phyloP scores from a whole-genome alignment of 2,113 vertebrate species.

The Porphyrio hochstetteri region DNA sequence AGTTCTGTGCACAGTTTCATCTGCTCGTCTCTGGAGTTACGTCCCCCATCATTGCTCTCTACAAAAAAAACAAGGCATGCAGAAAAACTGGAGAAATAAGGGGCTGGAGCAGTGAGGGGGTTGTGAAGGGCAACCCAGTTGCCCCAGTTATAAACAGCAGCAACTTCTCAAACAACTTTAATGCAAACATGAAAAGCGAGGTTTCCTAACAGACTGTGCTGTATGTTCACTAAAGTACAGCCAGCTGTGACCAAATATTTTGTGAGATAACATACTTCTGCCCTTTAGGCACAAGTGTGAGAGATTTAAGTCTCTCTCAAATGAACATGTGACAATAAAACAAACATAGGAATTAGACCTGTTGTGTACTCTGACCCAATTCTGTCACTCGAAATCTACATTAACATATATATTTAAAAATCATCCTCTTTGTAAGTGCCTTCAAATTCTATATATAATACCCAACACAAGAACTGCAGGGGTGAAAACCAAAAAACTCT shows the following conservation, averaged over 20 bases:
- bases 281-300: neutral
- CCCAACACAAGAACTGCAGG: neutral
- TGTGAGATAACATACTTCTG: neutral
- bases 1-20: neutral
- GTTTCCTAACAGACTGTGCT: neutral
- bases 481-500: neutral
- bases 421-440: neutral
- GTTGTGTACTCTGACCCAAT: neutral
- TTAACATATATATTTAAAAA: neutral
- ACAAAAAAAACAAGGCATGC: neutral
- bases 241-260: neutral
- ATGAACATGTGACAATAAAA: neutral
- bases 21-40: neutral
- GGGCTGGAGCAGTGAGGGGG: neutral
- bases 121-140: neutral
- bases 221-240: neutral
- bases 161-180: neutral
- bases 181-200: neutral
- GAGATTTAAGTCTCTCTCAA: neutral
- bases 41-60: neutral
- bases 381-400: neutral
- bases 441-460: neutral
- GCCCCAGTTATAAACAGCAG: neutral
- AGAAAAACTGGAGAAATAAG: neutral
- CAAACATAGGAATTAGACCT: neutral